phyloP scores from a whole-genome alignment of 2,113 vertebrate species.

The Panthera tigris region DNA sequence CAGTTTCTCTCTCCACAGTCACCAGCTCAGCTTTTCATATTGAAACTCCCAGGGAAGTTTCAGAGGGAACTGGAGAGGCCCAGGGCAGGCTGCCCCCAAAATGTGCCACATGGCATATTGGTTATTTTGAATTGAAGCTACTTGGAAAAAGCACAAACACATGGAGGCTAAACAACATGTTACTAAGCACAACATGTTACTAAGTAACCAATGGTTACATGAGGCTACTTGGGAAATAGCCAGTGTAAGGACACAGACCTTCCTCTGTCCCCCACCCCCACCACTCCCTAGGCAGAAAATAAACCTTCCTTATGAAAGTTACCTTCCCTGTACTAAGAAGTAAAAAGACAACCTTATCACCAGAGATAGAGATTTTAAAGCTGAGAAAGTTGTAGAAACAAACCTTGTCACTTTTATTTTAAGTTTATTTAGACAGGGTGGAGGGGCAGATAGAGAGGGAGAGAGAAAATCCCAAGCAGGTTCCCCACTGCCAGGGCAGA shows the following conservation, averaged over 20 bases:
- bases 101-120: not conserved
- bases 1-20: not conserved
- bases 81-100: not conserved
- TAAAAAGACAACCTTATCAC: not conserved
- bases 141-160: not conserved
- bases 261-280: not conserved
- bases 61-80: not conserved
- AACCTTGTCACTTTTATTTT: not conserved
- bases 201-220: too few relatives aligned
- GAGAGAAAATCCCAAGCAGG: too few relatives aligned
- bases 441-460: too few relatives aligned
- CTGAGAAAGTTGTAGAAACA: not conserved
- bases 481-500: too few relatives aligned
- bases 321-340: not conserved
- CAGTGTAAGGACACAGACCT: not conserved
- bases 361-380: not conserved
- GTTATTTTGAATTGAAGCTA: not conserved
- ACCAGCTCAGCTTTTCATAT: not conserved
- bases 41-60: not conserved
- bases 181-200: too few relatives aligned
- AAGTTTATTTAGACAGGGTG: too few relatives aligned
- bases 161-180: too few relatives aligned
- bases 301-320: not conserved
- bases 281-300: not conserved
- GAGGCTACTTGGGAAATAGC: not conserved